Evolutionary conservation across 2,113 vertebrate species (phyloP).

Genomic region (Psittacus erithacus): DNA sequence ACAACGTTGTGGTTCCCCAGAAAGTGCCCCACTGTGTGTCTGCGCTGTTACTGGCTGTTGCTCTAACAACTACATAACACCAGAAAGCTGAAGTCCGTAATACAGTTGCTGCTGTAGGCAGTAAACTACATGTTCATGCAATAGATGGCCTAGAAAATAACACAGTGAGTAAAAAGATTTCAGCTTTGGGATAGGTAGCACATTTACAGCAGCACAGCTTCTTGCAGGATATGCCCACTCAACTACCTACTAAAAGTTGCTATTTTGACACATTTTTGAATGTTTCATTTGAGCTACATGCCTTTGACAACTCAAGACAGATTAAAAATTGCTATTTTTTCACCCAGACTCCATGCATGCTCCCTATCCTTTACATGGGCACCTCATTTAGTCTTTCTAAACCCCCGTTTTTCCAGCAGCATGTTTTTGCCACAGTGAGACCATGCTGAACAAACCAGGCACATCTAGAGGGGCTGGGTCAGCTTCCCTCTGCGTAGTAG

Average conservation of each 20-base stretch:
- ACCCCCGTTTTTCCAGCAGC: not conserved
- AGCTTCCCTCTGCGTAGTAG: accelerated
- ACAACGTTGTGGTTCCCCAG: not conserved
- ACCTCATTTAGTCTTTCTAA: not conserved
- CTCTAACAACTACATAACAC: not conserved
- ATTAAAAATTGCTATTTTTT: not conserved
- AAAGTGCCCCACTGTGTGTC: not conserved
- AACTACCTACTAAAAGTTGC: not conserved
- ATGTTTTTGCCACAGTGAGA: not conserved
- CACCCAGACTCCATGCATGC: not conserved
- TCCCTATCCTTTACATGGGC: not conserved
- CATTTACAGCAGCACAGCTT: not conserved
- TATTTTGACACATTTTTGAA: not conserved
- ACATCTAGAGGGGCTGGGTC: not conserved
- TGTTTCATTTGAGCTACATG: not conserved
- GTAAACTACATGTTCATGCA: not conserved
- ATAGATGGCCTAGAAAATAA: not conserved
- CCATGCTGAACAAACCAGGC: not conserved
- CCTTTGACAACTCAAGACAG: not conserved
- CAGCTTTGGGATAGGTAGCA: not conserved
- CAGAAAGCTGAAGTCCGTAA: not conserved
- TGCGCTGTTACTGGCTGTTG: not conserved
- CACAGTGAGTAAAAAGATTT: not conserved
- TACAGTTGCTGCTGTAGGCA: not conserved
- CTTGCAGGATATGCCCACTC: not conserved